Conservation (phyloP, 2,797 vertebrate genomes). For the Micromesistius poutassou region DNA sequence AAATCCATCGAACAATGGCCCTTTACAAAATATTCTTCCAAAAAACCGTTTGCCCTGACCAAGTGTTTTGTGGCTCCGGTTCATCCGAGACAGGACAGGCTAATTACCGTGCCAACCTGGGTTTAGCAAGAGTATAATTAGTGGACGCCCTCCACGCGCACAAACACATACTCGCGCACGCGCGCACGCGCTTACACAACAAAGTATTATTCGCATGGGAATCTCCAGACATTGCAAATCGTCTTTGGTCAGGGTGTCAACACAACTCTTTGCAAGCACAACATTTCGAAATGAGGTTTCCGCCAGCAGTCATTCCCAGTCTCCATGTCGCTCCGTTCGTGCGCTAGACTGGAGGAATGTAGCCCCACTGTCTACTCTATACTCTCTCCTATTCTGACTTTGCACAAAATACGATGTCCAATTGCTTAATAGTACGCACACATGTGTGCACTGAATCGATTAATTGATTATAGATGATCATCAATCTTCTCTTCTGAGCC, state of each 20-base stretch:
- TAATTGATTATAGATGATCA: neutral
- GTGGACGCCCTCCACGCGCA: constrained; percentile 33
- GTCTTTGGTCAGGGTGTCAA: neutral
- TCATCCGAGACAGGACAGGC: constrained; percentile 36
- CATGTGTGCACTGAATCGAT: neutral
- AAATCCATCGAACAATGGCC: constrained; percentile 10
- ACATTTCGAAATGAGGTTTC: neutral
- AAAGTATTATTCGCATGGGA: neutral
- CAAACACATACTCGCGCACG: neutral
- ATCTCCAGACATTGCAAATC: neutral
- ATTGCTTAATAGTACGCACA: neutral
- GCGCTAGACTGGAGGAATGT: too few species aligned
- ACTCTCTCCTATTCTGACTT: neutral
- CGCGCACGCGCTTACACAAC: neutral
- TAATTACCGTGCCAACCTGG: constrained; percentile 57
- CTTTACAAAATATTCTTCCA: constrained; percentile 21
- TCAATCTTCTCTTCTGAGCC: too few species aligned
- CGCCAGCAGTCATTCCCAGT: neutral
- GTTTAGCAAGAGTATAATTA: constrained; percentile 61
- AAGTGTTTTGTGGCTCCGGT: constrained; percentile 50
- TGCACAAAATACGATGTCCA: neutral
- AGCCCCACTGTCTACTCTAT: too few species aligned
- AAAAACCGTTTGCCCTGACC: constrained; percentile 14
- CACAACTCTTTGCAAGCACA: neutral
- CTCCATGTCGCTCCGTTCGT: too few species aligned